Evolutionary conservation across 2,888 invertebrate genomes (phyloP).

Genomic region (Ophion slaviceki): DNA sequence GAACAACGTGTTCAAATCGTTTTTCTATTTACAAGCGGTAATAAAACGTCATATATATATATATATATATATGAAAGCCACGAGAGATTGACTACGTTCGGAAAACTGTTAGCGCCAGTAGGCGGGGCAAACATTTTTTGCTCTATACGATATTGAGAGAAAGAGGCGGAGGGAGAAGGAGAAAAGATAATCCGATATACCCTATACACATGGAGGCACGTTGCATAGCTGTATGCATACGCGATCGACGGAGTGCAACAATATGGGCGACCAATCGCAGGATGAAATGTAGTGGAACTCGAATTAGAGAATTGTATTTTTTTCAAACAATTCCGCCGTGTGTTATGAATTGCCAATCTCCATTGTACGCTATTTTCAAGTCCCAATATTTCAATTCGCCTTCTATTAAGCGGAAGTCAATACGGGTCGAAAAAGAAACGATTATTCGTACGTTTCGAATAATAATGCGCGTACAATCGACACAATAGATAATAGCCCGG

Average conservation of each 20-base stretch:
- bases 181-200: constrained; percentile 49
- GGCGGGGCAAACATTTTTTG: constrained; percentile 56
- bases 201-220: constrained; percentile 11
- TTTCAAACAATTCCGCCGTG: not conserved
- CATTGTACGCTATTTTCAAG: not conserved
- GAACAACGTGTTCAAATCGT: constrained; percentile 65
- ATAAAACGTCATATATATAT: not conserved
- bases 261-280: constrained; percentile 26
- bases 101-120: constrained; percentile 56
- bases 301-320: constrained; percentile 22
- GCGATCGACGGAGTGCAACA: constrained; percentile 23
- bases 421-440: not conserved
- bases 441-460: not conserved
- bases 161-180: constrained; percentile 19
- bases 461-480: not conserved
- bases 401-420: not conserved
- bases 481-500: not conserved
- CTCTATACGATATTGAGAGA: constrained; percentile 55
- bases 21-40: constrained; percentile 62
- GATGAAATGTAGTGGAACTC: constrained; percentile 33
- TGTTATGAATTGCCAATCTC: not conserved
- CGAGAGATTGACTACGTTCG: constrained; percentile 58
- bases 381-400: not conserved
- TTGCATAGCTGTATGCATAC: constrained; percentile 13
- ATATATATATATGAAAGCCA: constrained; percentile 12